A percentile compares a stretch with the other conserved stretches of the same genome.
These are phyloP conservation scores for Hirtodrosophila alboralis DNA, from an alignment of 2,888 invertebrate species.

Conservation along the genomic window DNA sequence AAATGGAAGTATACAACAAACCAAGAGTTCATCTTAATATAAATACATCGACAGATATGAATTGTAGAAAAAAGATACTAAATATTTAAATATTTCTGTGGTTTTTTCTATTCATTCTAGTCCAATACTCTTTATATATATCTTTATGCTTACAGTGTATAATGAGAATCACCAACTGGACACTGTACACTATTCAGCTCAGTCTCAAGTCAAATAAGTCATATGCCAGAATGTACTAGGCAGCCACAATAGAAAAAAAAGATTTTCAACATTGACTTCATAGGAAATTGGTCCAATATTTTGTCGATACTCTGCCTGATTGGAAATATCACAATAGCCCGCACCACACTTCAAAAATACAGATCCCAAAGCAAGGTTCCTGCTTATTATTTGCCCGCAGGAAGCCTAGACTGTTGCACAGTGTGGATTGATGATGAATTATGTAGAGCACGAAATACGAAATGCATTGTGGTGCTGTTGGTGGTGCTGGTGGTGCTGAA, in stretches of 20 bases:
- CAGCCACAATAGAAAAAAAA: conserved; percentile 43
- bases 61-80: too few species aligned
- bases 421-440: conserved; percentile 82
- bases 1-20: too few species aligned
- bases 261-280: conserved; percentile 39
- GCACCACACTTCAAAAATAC: not conserved
- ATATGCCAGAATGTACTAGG: conserved; percentile 52
- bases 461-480: conserved; percentile 43
- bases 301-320: conserved; percentile 62
- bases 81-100: too few species aligned
- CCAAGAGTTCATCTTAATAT: too few species aligned
- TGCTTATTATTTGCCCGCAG: conserved; percentile 57
- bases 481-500: conserved; percentile 18
- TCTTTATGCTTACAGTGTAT: conserved; percentile 3
- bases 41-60: too few species aligned
- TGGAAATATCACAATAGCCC: conserved; percentile 59
- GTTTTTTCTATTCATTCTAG: too few species aligned
- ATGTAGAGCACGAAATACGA: conserved; percentile 83
- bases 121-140: too few species aligned
- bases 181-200: conserved; percentile 32
- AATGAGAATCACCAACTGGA: conserved; percentile 42
- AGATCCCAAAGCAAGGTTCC: conserved; percentile 7
- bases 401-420: conserved; percentile 39
- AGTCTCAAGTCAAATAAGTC: conserved; percentile 68
- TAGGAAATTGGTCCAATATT: conserved; percentile 77